Evolutionary conservation across 2,888 invertebrate species (phyloP).

Genomic region (Norana najaformis): DNA sequence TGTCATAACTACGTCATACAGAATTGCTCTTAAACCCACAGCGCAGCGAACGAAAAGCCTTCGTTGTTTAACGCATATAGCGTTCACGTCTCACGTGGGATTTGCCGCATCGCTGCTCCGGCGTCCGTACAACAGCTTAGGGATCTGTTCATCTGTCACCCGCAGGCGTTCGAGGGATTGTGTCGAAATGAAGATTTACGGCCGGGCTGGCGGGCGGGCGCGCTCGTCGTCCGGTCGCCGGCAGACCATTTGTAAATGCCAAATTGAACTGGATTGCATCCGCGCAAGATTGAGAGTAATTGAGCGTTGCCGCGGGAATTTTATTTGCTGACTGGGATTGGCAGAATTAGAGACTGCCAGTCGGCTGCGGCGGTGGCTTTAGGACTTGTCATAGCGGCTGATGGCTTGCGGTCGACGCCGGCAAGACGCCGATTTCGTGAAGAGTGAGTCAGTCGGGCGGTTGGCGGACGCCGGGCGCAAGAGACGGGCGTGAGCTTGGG

Average conservation of each 20-base stretch:
- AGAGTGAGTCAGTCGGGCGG: not conserved
- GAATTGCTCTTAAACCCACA: not conserved
- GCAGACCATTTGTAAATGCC: not conserved
- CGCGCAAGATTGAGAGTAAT: conserved; percentile 20
- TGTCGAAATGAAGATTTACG: conserved; percentile 17
- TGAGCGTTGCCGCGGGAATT: not conserved
- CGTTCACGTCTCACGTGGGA: not conserved
- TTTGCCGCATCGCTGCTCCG: no score
- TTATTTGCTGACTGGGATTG: conserved; percentile 22
- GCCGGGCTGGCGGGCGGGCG: not conserved
- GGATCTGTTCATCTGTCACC: conserved; percentile 13
- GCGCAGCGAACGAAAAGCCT: not conserved
- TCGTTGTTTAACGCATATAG: conserved; percentile 3
- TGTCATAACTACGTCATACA: not conserved
- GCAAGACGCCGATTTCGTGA: not conserved
- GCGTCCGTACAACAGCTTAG: not conserved
- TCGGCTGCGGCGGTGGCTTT: not conserved
- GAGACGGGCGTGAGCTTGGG: not conserved
- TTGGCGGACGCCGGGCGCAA: not conserved
- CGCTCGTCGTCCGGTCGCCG: not conserved
- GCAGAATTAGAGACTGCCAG: conserved; percentile 7
- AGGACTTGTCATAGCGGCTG: conserved; percentile 13
- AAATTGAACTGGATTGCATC: conserved; percentile 10
- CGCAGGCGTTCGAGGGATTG: not conserved
- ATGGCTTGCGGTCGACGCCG: not conserved